These are phyloP conservation scores for Aegithalos caudatus DNA, from an alignment of 2,113 vertebrate genomes.

Conservation along the genomic window DNA sequence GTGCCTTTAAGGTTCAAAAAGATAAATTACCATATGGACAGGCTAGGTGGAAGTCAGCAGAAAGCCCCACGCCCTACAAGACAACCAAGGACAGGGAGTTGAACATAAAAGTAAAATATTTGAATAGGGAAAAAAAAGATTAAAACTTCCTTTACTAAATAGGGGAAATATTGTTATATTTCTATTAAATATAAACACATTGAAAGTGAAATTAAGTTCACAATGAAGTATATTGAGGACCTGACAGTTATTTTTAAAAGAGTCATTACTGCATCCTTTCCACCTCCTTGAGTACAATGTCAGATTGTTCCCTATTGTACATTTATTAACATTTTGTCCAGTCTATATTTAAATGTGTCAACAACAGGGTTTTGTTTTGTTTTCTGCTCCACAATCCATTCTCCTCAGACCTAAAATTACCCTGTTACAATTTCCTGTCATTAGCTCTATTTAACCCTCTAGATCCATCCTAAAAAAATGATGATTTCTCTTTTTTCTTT, in stretches of 20 bases:
- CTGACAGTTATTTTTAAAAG: neutral
- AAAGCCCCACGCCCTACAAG: neutral
- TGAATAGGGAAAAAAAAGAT: neutral
- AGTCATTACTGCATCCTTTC: neutral
- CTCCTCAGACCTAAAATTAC: slow-evolving; percentile 16
- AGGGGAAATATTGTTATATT: neutral
- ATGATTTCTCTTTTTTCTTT: neutral
- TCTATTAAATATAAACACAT: neutral
- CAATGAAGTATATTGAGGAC: neutral
- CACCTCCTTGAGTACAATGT: slow-evolving; percentile 32
- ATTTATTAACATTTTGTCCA: slow-evolving; percentile 53
- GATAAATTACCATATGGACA: neutral
- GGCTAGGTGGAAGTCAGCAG: neutral
- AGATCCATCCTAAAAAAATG: neutral
- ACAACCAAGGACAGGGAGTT: neutral
- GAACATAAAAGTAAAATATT: neutral
- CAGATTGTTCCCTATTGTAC: slow-evolving; percentile 28
- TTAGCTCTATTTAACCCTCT: neutral
- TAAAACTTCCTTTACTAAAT: neutral
- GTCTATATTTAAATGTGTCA: slow-evolving; percentile 57
- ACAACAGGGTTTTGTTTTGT: neutral
- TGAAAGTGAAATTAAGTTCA: neutral
- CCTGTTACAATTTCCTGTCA: neutral
- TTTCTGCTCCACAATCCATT: neutral
- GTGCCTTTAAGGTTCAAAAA: neutral